Base-by-base conservation (phyloP, 2,888 invertebrate species). In the Drosophila crucigera region DNA sequence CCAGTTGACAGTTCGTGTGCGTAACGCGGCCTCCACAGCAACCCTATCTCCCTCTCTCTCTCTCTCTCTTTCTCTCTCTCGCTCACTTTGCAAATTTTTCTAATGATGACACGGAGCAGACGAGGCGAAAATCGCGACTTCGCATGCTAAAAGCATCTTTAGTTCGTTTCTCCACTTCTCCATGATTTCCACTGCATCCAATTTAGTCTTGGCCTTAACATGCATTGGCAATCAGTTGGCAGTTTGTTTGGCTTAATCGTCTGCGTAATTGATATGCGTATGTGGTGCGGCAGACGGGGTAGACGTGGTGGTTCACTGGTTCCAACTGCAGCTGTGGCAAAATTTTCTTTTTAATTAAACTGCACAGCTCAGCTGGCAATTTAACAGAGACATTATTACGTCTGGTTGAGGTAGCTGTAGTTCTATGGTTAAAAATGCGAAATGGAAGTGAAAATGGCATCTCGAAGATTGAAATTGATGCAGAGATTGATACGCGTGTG, bases 241-340 rank as follows among this genome's bases (percentile, higher is more conserved):
- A 90, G 91, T 87, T 87, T 84, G 90, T 87, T 91, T 89, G 90
- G 84, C 90, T 90, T 84, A 87, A 87, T 89, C 89, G 91, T 55
- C 82, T 76, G 71, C 78, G 84, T 87, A 86, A 86, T 89, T 86
- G 86, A 90, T 86, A 87, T 84, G 82, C 83, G 71, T 73, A 55
- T 69, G 70, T 78, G 62, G n/a, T 30, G 41, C 52, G 43, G 39
- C 35, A 2, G 5, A 7, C 14, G 22, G 19, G 25, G 25, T 28
- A 2, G 4, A 37, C 33, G n/a, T 3, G 30, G 14, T 39, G 31
- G 28, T n/a, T 30, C 37, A n/a, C 7, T 11, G 47, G 22, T 22
- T 22, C n/a, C 55, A 39, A 30, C 30, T 19, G 31, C 37, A 33
- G 14, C 31, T 35, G 43, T 10, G n/a, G 35, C 16, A 19, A 33